A percentile compares a stretch with the other conserved stretches of the same genome.
Conservation (phyloP, 2,797 vertebrate species). For the Anisognathus igniventris region DNA sequence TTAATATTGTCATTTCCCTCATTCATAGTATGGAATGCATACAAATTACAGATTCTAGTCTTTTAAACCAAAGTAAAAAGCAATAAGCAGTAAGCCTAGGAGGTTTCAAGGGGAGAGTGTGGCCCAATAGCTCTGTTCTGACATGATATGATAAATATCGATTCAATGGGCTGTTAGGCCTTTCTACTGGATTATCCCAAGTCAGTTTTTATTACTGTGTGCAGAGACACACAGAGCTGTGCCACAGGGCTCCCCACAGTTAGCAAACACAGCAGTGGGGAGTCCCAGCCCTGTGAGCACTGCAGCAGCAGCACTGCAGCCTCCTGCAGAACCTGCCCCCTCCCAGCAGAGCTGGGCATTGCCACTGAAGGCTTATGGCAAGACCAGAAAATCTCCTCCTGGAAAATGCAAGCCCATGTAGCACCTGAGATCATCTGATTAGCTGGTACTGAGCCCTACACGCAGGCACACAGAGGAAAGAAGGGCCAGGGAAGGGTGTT, state of each 20-base stretch:
- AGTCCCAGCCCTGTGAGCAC: neutral
- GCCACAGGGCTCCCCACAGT: neutral
- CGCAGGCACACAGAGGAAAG: neutral
- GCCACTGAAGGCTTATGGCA: too few species aligned
- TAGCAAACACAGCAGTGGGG: neutral
- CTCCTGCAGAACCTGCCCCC: neutral
- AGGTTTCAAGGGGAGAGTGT: neutral
- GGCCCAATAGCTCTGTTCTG: neutral
- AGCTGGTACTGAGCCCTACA: too few species aligned
- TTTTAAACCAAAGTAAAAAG: neutral
- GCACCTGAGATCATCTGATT: too few species aligned
- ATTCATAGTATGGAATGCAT: neutral
- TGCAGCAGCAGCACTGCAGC: fast-evolving
- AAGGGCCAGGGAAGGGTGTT: neutral
- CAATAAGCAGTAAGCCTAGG: neutral
- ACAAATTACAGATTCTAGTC: neutral
- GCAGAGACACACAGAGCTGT: neutral
- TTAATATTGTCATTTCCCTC: neutral
- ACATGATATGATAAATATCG: neutral
- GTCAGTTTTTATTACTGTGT: neutral
- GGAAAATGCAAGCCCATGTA: neutral
- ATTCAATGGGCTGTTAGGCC: neutral
- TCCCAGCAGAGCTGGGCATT: neutral
- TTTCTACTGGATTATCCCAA: neutral
- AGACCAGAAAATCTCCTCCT: neutral